phyloP scores from a whole-genome alignment of 2,113 vertebrate genomes.

The Ondatra zibethicus region DNA sequence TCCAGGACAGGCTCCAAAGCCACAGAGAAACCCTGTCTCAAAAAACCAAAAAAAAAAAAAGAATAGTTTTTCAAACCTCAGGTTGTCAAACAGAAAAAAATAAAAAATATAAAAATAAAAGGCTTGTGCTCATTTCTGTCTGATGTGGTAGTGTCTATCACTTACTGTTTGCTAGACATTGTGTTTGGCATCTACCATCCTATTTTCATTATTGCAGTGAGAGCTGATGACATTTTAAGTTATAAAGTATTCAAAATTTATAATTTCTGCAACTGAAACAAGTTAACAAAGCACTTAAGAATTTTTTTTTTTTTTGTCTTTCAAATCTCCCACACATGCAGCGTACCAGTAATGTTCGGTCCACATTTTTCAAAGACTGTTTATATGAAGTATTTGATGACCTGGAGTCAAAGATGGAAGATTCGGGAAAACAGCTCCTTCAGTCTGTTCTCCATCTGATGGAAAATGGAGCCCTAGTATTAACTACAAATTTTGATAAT shows the following conservation, averaged over 20 bases:
- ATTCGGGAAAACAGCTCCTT: conserved; percentile 94
- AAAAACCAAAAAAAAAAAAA: too few relatives aligned
- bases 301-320: conserved; percentile 61
- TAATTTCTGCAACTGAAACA: conserved; percentile 6
- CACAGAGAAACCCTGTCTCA: too few relatives aligned
- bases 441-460: conserved; percentile 95
- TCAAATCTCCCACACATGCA: conserved; percentile 82
- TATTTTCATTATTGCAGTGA: not conserved
- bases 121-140: not conserved
- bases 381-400: conserved; percentile 97
- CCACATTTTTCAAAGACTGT: conserved; percentile 98
- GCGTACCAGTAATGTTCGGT: conserved; percentile 96
- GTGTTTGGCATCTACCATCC: not conserved
- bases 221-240: conserved; percentile 31
- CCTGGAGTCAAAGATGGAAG: conserved; percentile 97
- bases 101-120: too few relatives aligned
- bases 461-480: conserved; percentile 95
- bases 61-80: too few relatives aligned
- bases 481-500: conserved; percentile 98
- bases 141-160: not conserved
- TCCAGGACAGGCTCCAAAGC: too few relatives aligned
- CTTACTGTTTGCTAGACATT: not conserved
- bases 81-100: too few relatives aligned
- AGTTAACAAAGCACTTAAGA: not conserved
- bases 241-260: not conserved